These are phyloP conservation scores for Xiphophorus hellerii DNA, from an alignment of 2,113 vertebrate species.

Conservation along the genomic window DNA sequence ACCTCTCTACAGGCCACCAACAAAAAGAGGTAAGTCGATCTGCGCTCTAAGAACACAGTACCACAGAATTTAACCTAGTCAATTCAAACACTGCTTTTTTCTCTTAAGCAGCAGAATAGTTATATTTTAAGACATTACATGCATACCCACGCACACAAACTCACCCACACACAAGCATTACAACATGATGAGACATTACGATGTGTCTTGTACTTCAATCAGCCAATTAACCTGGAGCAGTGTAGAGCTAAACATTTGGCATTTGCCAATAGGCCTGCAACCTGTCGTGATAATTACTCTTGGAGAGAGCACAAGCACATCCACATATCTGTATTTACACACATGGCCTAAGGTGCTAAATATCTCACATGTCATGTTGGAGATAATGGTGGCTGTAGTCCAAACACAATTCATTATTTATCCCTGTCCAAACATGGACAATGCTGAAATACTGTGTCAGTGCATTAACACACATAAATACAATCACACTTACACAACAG, in stretches of 20 bases:
- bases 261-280: constrained; percentile 73
- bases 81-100: constrained; percentile 1
- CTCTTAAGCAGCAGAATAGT: constrained; percentile 10
- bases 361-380: constrained; percentile 56
- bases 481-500: constrained; percentile 7
- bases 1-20: neutral
- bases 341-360: constrained; percentile 20
- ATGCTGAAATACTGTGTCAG: constrained; percentile 19
- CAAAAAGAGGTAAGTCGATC: neutral
- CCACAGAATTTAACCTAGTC: constrained; percentile 30
- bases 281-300: constrained; percentile 74
- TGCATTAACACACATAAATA: constrained; percentile 33
- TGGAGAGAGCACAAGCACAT: constrained; percentile 29
- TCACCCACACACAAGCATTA: constrained; percentile 15
- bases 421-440: constrained; percentile 37
- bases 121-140: constrained; percentile 17
- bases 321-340: constrained; percentile 21
- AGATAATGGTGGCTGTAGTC: constrained; percentile 52
- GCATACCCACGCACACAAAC: constrained; percentile 2
- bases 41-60: constrained; percentile 11
- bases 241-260: constrained; percentile 74
- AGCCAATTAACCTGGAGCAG: constrained; percentile 75
- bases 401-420: constrained; percentile 65
- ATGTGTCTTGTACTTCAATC: constrained; percentile 68
- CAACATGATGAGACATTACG: constrained; percentile 50